A percentile compares a stretch with the other conserved stretches of the same genome.
phyloP scores from a whole-genome alignment of 2,113 vertebrate species.

The Fulmarus glacialis region DNA sequence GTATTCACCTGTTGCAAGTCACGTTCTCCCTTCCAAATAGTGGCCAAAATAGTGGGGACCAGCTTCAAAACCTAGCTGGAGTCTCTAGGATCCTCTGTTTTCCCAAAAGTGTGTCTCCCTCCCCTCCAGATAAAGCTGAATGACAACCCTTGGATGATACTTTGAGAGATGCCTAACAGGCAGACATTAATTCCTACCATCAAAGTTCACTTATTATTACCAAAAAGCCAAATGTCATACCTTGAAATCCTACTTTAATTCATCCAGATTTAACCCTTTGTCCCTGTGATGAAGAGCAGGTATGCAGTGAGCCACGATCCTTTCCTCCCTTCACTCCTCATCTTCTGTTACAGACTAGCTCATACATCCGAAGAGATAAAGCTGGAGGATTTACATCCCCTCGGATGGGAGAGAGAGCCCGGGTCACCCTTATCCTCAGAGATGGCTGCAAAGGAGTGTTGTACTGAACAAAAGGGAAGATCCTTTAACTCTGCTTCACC shows the following conservation, averaged over 20 bases:
- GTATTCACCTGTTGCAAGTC: not conserved
- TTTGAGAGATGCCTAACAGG: not conserved
- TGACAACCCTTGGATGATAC: not conserved
- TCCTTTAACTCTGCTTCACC: not conserved
- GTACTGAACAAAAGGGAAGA: not conserved
- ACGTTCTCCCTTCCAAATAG: not conserved
- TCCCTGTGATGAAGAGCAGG: not conserved
- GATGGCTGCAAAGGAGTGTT: not conserved
- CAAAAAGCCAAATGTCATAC: not conserved
- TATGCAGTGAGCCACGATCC: not conserved
- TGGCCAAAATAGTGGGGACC: not conserved
- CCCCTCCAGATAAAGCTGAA: not conserved
- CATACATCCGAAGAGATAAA: not conserved
- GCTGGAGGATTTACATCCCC: not conserved
- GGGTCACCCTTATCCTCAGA: not conserved
- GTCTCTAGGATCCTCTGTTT: not conserved
- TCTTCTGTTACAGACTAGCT: not conserved
- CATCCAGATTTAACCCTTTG: not conserved
- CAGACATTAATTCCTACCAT: not conserved
- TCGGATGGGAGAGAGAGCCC: not conserved
- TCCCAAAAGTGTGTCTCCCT: not conserved
- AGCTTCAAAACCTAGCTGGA: not conserved
- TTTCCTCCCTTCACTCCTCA: not conserved
- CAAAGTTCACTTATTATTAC: not conserved
- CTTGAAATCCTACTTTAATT: not conserved